Base-by-base conservation (phyloP, 2,888 invertebrate species). In the Nymphalis c-album region DNA sequence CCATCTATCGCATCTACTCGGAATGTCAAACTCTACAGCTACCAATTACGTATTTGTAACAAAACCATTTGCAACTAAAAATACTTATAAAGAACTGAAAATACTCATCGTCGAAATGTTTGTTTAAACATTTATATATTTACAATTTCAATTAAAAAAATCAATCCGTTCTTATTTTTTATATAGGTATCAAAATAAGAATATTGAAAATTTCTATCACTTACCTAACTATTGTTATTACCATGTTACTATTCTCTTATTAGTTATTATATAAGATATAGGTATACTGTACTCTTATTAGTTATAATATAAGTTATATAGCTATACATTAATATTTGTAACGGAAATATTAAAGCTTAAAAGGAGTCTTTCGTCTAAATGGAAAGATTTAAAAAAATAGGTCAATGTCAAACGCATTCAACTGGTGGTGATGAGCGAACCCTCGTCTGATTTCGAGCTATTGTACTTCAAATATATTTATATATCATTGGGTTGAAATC, bases 381-480 rank as follows among this genome's bases (percentile, higher is more conserved):
- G 26, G 26, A 6, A 31, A 31, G 26, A 70, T 70, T 72, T 68
- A 68, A 77, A 47, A 20, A 62, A 60, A 61, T 85, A 70, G 87
- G 87, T 88, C 87, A 88, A 83, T 86, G 88, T 83, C 86, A 75
- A 71, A 20, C 68, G 72, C 78, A 82, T 85, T 88, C 85, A 88
- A 90, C 87, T 83, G 82, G 80, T 83, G 77, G 69, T 63, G 59
- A 71, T 74, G 68, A 71, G 70, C 72, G 75, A 74, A 75, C 72
- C 75, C 73, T 72, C 40, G 40, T 10, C 4, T 13, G 10, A 13
- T 3, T 40, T 13, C 26, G 40, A 40, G 10, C 13, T 40, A 10
- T 40, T 40, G 13, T 4, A 13, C 10, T 40, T 4, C 13, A 40
- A 40, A 40, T 40, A 40, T 22, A 31, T 31, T 31, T 31, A 40